Evolutionary conservation across 2,797 vertebrate genomes (phyloP).

Genomic region (Capromys pilorides): DNA sequence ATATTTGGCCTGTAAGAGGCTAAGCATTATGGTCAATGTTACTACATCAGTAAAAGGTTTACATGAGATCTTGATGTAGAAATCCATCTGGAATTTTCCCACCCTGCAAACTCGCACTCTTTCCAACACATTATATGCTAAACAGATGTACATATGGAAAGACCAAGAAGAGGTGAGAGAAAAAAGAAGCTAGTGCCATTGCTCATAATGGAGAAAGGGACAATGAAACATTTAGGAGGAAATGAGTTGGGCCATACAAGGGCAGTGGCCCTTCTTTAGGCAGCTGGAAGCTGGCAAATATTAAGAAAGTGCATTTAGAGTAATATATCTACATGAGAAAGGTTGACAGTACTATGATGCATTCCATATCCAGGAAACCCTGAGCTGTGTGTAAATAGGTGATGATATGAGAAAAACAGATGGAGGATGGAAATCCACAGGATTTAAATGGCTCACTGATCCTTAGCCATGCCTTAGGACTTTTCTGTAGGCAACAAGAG

Average conservation of each 20-base stretch:
- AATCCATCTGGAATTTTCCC: conserved; percentile 14
- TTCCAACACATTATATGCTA: not conserved
- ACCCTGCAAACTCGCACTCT: not conserved
- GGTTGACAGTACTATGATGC: not conserved
- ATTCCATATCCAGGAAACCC: not conserved
- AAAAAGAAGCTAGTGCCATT: not conserved
- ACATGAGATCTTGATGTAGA: conserved; percentile 43
- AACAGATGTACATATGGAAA: not conserved
- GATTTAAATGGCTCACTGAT: not conserved
- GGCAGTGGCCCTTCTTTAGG: not conserved
- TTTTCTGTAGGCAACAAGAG: not conserved
- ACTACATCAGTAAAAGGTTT: not conserved
- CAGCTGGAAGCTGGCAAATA: not conserved
- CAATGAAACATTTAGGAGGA: not conserved
- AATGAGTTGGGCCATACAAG: not conserved
- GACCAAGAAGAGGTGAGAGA: not conserved
- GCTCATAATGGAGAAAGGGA: not conserved
- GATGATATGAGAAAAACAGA: not conserved
- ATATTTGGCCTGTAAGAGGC: not conserved
- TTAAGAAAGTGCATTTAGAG: not conserved
- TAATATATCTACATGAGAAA: not conserved
- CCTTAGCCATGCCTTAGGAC: not conserved
- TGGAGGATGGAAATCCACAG: not conserved
- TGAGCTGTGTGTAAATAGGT: not conserved
- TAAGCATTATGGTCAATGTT: not conserved